Conservation (phyloP, 2,888 invertebrate species). For the Shargacucullia verbasci region DNA sequence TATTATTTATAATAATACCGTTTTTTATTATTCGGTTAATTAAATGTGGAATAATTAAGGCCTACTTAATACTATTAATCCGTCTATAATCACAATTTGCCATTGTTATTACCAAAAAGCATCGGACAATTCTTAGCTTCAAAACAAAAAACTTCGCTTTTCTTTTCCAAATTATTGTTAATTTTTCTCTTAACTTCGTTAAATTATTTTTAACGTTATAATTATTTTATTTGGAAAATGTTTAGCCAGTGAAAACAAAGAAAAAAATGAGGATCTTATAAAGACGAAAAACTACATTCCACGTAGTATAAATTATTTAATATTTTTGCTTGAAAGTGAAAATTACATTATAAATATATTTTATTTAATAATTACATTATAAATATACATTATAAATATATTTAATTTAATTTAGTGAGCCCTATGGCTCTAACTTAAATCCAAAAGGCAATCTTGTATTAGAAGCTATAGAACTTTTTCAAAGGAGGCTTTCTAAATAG, state of each 20-base stretch:
- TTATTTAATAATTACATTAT: conserved; percentile 2
- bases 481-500: background rate
- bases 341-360: background rate
- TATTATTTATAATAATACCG: conserved; percentile 12
- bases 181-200: no score
- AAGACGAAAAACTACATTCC: conserved; percentile 9
- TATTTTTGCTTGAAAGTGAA: no score
- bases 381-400: background rate
- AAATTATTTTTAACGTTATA: background rate
- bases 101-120: conserved; percentile 8
- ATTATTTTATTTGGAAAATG: background rate
- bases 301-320: no score
- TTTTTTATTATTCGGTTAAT: conserved; percentile 14
- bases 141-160: background rate
- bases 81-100: background rate
- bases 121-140: no score
- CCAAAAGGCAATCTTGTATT: no score
- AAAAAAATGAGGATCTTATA: background rate
- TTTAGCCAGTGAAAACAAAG: conserved; percentile 15
- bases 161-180: background rate
- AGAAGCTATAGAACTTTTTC: background rate
- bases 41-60: conserved; percentile 4
- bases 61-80: conserved; percentile 8
- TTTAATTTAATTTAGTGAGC: no score
- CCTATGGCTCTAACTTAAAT: no score